Evolutionary conservation across 1,140 invertebrate genomes (phyloP).

Genomic region (Vanessa atalanta): DNA sequence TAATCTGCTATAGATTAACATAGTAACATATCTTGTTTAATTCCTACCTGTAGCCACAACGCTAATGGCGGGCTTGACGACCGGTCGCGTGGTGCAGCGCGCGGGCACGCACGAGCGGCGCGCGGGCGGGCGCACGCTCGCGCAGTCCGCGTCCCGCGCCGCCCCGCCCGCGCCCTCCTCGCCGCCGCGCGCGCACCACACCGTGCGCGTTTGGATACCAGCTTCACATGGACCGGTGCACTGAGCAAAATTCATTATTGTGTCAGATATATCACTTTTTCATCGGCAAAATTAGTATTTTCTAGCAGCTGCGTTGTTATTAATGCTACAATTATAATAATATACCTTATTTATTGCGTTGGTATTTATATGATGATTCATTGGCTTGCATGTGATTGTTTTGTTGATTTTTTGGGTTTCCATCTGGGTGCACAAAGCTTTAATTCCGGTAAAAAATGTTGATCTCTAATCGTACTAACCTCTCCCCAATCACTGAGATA

Average conservation of each 20-base stretch:
- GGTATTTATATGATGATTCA: no score
- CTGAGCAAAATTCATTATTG: conserved; percentile 38
- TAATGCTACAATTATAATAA: no score
- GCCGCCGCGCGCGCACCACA: conserved; percentile 69
- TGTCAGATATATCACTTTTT: no score
- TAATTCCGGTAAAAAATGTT: no score
- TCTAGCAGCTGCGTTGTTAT: no score
- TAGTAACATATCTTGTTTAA: no score
- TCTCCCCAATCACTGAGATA: conserved; percentile 83
- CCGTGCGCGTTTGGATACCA: conserved; percentile 70
- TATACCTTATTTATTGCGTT: no score
- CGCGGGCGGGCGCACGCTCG: conserved; percentile 53
- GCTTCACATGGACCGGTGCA: conserved; percentile 75
- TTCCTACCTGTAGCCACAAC: conserved; percentile 17
- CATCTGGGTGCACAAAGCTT: no score
- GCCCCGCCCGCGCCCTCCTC: conserved; percentile 59
- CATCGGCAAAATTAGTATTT: no score
- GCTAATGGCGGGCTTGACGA: conserved; percentile 40
- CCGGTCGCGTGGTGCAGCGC: conserved; percentile 59
- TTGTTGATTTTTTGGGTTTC: no score
- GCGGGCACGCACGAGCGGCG: conserved; percentile 65
- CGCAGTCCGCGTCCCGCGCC: conserved; percentile 58
- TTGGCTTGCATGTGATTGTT: no score
- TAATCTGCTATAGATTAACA: no score
- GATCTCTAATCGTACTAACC: conserved; percentile 47